phyloP scores from a whole-genome alignment of 1,140 invertebrate species.

The Nephila pilipes region DNA sequence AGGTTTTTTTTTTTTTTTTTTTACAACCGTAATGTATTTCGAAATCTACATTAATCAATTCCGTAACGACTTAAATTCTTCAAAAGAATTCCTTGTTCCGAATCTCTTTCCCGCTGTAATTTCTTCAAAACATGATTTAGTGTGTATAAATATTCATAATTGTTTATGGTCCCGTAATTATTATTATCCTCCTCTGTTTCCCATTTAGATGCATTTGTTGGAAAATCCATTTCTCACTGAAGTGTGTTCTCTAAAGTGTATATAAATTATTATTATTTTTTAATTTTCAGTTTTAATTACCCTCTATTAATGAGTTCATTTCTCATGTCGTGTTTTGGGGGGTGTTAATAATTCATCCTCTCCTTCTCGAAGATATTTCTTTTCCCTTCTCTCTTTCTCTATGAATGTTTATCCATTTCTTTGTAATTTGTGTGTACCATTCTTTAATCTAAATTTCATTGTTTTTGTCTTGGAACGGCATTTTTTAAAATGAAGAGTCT shows the following conservation, averaged over 20 bases:
- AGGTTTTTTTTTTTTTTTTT: not conserved
- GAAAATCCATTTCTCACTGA: not conserved
- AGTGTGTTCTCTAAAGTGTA: not conserved
- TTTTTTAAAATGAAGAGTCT: not conserved
- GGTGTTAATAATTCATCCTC: not conserved
- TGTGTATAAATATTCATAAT: conserved; percentile 26
- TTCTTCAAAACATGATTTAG: not conserved
- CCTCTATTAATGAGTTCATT: conserved; percentile 29
- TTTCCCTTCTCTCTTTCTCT: not conserved
- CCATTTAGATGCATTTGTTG: not conserved
- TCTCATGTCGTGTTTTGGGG: conserved; percentile 6
- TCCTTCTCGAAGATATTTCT: not conserved
- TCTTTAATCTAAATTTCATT: not conserved
- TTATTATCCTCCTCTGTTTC: not conserved
- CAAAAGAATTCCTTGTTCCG: not conserved
- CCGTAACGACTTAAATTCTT: not conserved
- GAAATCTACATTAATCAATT: not conserved
- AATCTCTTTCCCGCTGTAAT: not conserved
- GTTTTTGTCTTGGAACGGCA: not conserved
- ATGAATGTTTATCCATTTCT: not conserved
- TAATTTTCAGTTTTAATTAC: conserved; percentile 32
- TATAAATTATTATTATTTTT: conserved; percentile 11
- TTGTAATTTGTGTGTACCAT: not conserved
- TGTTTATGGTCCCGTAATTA: conserved; percentile 8
- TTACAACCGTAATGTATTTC: too few species aligned